Evolutionary conservation across 2,888 invertebrate species (phyloP).

Genomic region (Cheilosia scutellata): DNA sequence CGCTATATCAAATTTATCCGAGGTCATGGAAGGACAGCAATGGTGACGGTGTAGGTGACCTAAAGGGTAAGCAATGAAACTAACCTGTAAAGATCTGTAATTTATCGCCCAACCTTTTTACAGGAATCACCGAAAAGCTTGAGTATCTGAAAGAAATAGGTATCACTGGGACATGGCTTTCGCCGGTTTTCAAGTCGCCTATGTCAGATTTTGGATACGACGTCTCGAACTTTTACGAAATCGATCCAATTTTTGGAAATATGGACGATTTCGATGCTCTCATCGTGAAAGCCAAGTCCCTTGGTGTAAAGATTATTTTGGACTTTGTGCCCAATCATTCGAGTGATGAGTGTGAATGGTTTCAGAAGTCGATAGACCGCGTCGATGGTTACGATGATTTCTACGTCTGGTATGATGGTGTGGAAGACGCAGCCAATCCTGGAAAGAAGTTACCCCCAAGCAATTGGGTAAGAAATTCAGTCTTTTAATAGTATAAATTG

Average conservation of each 20-base stretch:
- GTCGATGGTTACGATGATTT: slow-evolving; percentile 88
- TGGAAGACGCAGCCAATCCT: slow-evolving; percentile 77
- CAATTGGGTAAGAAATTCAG: slow-evolving; percentile 79
- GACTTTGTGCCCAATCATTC: slow-evolving; percentile 90
- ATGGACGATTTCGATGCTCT: slow-evolving; percentile 88
- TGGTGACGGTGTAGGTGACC: slow-evolving; percentile 93
- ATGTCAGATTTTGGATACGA: slow-evolving; percentile 93
- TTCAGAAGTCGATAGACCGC: slow-evolving; percentile 88
- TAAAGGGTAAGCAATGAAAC: slow-evolving; percentile 86
- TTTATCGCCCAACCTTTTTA: background rate
- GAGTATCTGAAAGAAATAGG: slow-evolving; percentile 89
- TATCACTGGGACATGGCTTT: slow-evolving; percentile 89
- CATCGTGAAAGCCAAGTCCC: slow-evolving; percentile 85
- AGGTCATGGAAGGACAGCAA: slow-evolving; percentile 93
- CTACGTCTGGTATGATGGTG: slow-evolving; percentile 90
- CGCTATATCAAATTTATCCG: slow-evolving; percentile 94
- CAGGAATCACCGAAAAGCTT: slow-evolving; percentile 86
- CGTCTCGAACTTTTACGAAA: slow-evolving; percentile 87
- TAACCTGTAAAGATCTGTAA: background rate
- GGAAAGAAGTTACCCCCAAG: slow-evolving; percentile 77
- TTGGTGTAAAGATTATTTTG: slow-evolving; percentile 86
- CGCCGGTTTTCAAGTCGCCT: slow-evolving; percentile 90
- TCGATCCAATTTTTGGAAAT: slow-evolving; percentile 87
- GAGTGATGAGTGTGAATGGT: slow-evolving; percentile 94
- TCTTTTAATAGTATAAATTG: too few relatives aligned